Percentiles rank a stretch among this genome's conserved stretches.
Conservation (phyloP, 2,797 vertebrate genomes). For the Muscicapa comitata region DNA sequence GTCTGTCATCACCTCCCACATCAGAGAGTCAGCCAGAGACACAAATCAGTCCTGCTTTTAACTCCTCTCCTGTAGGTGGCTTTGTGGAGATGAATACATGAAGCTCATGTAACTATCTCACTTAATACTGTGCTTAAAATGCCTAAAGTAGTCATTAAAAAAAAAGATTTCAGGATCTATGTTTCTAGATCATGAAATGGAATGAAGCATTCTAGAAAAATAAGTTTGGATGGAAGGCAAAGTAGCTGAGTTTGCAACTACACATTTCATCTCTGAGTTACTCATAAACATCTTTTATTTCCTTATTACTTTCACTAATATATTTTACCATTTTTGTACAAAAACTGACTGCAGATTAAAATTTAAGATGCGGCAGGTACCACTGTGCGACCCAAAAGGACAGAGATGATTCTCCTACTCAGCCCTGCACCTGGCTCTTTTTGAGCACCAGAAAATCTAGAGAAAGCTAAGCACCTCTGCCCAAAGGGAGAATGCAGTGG, state of each 20-base stretch:
- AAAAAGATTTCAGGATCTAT: constrained; percentile 55
- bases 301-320: constrained; percentile 46
- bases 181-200: constrained; percentile 47
- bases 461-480: background rate
- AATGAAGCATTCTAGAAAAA: constrained; percentile 63
- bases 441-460: background rate
- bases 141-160: constrained; percentile 46
- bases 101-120: constrained; percentile 32
- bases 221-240: constrained; percentile 35
- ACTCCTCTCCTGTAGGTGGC: constrained; percentile 10
- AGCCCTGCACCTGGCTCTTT: background rate
- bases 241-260: constrained; percentile 9
- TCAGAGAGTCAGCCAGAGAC: background rate
- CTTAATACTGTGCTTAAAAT: constrained; percentile 58
- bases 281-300: constrained; percentile 50
- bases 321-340: constrained; percentile 39
- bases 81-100: constrained; percentile 13
- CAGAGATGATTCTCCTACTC: background rate
- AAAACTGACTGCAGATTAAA: constrained; percentile 45
- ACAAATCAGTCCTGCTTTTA: background rate
- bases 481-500: constrained; percentile 4
- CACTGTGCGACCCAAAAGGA: constrained; percentile 17
- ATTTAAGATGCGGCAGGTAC: background rate
- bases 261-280: constrained; percentile 46
- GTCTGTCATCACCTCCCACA: constrained; percentile 6